Evolutionary conservation across 2,888 invertebrate genomes (phyloP).

Genomic region (Watsonalla cultraria): DNA sequence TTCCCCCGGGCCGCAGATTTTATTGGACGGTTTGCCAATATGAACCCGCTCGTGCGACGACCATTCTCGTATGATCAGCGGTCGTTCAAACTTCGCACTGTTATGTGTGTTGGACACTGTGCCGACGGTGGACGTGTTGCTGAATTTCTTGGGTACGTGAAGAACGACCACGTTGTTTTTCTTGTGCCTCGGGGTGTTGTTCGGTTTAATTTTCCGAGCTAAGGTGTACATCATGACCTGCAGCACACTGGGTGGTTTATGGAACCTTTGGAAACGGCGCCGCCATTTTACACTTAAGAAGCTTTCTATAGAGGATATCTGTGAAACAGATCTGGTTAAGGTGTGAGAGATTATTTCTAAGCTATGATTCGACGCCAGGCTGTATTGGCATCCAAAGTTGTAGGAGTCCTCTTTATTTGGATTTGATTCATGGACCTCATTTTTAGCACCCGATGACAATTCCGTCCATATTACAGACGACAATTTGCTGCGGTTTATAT

Average conservation of each 20-base stretch:
- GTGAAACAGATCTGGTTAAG: conserved; percentile 34
- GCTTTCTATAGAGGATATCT: conserved; percentile 27
- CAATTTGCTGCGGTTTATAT: not conserved
- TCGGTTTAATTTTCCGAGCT: conserved; percentile 32
- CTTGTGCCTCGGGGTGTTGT: conserved; percentile 17
- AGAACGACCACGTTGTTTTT: conserved; percentile 36
- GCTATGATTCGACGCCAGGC: conserved; percentile 38
- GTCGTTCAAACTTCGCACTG: conserved; percentile 22
- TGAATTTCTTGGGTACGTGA: conserved; percentile 26
- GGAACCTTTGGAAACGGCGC: conserved; percentile 13
- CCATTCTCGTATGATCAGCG: conserved; percentile 33
- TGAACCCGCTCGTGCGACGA: conserved; percentile 11
- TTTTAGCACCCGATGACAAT: conserved; percentile 3
- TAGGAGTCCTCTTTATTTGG: conserved; percentile 14
- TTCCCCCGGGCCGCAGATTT: conserved; percentile 49
- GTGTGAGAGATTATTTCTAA: conserved; percentile 42
- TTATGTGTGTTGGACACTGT: conserved; percentile 13
- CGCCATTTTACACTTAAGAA: conserved; percentile 23
- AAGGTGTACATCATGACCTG: conserved; percentile 32
- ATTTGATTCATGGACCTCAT: conserved; percentile 13
- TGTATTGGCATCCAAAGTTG: conserved; percentile 43
- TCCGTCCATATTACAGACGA: not conserved
- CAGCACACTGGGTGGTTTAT: conserved; percentile 22
- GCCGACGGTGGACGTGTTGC: conserved; percentile 20
- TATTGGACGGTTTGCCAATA: conserved; percentile 18